Evolutionary conservation across 2,797 vertebrate species (phyloP).

Genomic region (Muraenolepis orangiensis): DNA sequence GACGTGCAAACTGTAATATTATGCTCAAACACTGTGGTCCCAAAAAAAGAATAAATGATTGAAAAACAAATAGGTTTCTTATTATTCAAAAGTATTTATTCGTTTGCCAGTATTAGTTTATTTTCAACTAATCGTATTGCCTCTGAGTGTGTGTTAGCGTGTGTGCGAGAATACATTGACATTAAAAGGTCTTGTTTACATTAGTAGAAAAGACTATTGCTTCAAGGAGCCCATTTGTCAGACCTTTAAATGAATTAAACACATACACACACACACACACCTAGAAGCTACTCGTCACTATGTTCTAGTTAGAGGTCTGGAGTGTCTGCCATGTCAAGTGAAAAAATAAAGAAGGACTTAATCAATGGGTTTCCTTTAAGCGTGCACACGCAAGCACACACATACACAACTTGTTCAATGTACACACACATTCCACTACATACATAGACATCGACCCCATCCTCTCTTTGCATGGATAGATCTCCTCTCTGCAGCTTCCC

Average conservation of each 20-base stretch:
- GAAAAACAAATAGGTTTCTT: not conserved
- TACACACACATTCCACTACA: not conserved
- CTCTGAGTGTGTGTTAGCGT: conserved; percentile 5
- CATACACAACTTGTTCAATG: not conserved
- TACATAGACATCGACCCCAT: not conserved
- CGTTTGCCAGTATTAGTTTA: not conserved
- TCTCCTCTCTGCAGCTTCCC: not conserved
- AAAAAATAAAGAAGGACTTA: conserved; percentile 7
- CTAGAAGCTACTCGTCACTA: too few relatives aligned
- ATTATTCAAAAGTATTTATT: not conserved
- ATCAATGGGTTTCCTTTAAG: not conserved
- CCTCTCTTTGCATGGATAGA: not conserved
- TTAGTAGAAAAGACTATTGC: conserved; percentile 23
- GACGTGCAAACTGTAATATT: too few relatives aligned
- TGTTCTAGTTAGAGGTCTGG: not conserved
- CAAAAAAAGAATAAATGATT: too few relatives aligned
- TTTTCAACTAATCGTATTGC: not conserved
- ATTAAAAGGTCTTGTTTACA: conserved; percentile 43
- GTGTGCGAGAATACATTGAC: conserved; percentile 41
- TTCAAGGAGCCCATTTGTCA: conserved; percentile 39
- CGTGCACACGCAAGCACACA: not conserved
- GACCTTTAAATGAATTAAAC: conserved; percentile 34
- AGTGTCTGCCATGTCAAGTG: not conserved
- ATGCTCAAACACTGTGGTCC: too few relatives aligned
- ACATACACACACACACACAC: conserved; percentile 11